Base-by-base conservation (phyloP, 2,797 vertebrate species). In the Amblyopsis hoosieri region DNA sequence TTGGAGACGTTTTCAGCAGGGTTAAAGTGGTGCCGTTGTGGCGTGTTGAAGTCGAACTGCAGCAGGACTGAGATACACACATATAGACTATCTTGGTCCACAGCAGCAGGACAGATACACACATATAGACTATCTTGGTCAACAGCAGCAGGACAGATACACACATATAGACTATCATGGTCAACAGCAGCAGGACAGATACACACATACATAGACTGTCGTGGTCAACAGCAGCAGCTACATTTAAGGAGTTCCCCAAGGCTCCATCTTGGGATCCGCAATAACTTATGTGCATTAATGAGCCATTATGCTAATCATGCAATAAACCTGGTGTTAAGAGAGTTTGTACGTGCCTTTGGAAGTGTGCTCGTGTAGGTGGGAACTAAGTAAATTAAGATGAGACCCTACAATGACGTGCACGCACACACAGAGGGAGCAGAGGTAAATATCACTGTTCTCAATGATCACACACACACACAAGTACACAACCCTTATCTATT, bases 351-450 rank as follows among this genome's bases (percentile, higher is more conserved):
- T 53, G 60, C 12, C 6, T 54, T 12, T 62, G 51, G 13, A 37
- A 31, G 60, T 61, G 64, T 74, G 82, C 78, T 76, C 84, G 81
- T 66, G 76, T 60, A 75, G 91, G 91, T 93, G 92, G 91, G 92
- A 94, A 93, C 90, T 75, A 67, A 78, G 81, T 82, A 72, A 33
- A 47, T 46, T 13, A 37, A 52, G 65, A 45, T 48, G 76, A 75
- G 75, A 78, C 71, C 62, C 64, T 47, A 75, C 69, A 57, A 66
- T 63, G 72, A 72, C 79, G 72, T 76, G 82, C 71, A 67, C 33
- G 14, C 12, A 48, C 4, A 45, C 12, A 48, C 4, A 45, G 73
- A 73, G 73, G 53, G 48, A 80, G 66, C 4, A 74, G 81, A 67
- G 48, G 71, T 71, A 75, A 87, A 88, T 85, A 68, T 84, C 85